Evolutionary conservation across 2,113 vertebrate genomes (phyloP), one percentile per base, ranked within the genome.

Genomic region (Periophthalmus modestus): DNA sequence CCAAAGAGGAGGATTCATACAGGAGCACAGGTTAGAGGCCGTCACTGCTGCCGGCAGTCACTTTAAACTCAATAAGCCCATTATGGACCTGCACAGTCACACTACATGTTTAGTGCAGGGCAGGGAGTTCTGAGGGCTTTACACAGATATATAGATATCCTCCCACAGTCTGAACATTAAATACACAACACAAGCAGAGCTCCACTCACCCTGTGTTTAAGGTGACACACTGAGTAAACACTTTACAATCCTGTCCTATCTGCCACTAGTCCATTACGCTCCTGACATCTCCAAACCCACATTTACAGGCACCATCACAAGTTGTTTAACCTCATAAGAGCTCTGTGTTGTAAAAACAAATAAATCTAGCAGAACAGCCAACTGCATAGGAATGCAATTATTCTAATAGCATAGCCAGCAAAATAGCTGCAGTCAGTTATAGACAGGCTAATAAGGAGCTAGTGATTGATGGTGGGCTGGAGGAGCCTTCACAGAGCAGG

Each of bases 331-430:
- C 89, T 89, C 82, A 85, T 72, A 80, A 82, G 75, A 85, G 83
- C 82, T 73, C 52, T 23, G 70, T 73, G 83, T 74, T 77, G 79
- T 86, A 81, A 88, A 81, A 89, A 84, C 80, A 88, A 89, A 88
- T 78, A 83, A 87, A 90, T 86, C 81, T 70, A 75, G 74, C 77
- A 58, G 82, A 89, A 84, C 84, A 82, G 73, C 10, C 16, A 58
- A 82, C 73, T 81, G 83, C 74, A 82, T 71, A 55, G 79, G 83
- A 85, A 88, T 84, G 80, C 87, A 91, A 91, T 92, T 91, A 92
- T 89, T 91, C 82, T 85, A 90, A 93, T 87, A 84, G 87, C 85
- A 82, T 75, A 69, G 55, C 80, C 77, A 61, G 79, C 78, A 71
- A 92, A 89, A 86, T 80, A 86, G 82, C 80, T 81, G 73, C 83